Base-by-base conservation (phyloP, 2,113 vertebrate species). In the Passer domesticus region DNA sequence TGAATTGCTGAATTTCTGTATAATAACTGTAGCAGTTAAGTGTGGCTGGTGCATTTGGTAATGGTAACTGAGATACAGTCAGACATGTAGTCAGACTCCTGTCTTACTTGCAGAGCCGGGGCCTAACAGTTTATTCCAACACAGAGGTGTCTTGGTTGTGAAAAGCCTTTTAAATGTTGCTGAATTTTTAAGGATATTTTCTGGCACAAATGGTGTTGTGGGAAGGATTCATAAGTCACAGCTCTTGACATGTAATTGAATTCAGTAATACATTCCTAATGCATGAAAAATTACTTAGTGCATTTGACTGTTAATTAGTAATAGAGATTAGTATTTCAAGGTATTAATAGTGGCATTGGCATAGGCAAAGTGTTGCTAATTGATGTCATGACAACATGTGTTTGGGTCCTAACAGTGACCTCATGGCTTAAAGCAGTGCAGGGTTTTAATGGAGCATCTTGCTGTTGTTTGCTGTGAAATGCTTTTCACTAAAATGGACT, bases 271-370 rank as follows among this genome's bases (percentile, higher is more conserved):
- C 91, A 74, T 60, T 83, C 47, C 63, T 89, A 67, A 83, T 81
- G 46, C 4, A 7, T 39, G 63, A 72, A 53, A 68, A 94, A 90
- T 90, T 84, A 76, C 76, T 90, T 67, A 73, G 28, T 49, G 30
- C 6, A 25, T 90, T 92, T 90, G 50, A 31, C 44, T 93, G 21
- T 85, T 96, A 95, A 91, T 91, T 92, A 77, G 58, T 50, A 88
- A 83, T 58, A 83, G 16, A 76, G 64, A 83, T 85, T 11, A 83
- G 28, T 84, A 67, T 91, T 95, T 91, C 9, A n/a, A 55, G 58
- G 14, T 85, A 73, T 93, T 96, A 85, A 62, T 87, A 82, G 41
- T 25, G n/a, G 14, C 47, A 53, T 35, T 70, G 55, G 83, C 46
- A 76, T 53, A 77, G 67, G 58, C 25, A 49, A 72, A 87, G 49